These are phyloP conservation scores for Priocnemis perturbator DNA, from an alignment of 2,888 invertebrate genomes.

Conservation along the genomic window DNA sequence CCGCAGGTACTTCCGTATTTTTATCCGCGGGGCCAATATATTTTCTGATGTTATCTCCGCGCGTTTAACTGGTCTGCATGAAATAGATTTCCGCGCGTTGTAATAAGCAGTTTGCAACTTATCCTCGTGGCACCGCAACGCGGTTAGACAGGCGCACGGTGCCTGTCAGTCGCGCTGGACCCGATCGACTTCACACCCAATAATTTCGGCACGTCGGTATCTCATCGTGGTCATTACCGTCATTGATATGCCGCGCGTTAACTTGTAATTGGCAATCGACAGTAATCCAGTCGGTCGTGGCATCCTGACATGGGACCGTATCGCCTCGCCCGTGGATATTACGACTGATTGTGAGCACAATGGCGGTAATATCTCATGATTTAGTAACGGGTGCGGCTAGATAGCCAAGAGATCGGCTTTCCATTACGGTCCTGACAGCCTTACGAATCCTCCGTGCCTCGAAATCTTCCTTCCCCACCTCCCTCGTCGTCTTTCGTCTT, in stretches of 20 bases:
- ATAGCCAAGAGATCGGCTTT: conserved; percentile 48
- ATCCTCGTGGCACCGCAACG: neutral
- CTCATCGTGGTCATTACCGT: conserved; percentile 11
- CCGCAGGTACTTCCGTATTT: no score
- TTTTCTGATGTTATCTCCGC: no score
- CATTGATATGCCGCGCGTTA: conserved; percentile 28
- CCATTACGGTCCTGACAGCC: conserved; percentile 37
- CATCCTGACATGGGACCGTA: conserved; percentile 41
- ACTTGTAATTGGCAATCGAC: conserved; percentile 55
- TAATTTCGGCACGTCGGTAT: neutral
- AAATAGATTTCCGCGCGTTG: no score
- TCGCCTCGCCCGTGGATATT: conserved; percentile 47
- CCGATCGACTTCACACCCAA: neutral
- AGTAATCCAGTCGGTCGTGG: conserved; percentile 40
- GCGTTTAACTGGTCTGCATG: no score
- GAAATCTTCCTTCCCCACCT: conserved; percentile 8
- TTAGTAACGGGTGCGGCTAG: conserved; percentile 62
- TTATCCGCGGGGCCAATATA: no score
- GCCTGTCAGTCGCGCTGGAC: no score
- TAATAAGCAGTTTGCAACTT: no score
- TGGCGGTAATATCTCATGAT: conserved; percentile 62
- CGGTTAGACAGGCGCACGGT: no score
- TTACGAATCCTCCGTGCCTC: no score
- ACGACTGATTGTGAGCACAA: conserved; percentile 60
- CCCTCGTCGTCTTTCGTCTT: conserved; percentile 1